phyloP scores from a whole-genome alignment of 2,797 vertebrate species.

The Cossypha polioptera region DNA sequence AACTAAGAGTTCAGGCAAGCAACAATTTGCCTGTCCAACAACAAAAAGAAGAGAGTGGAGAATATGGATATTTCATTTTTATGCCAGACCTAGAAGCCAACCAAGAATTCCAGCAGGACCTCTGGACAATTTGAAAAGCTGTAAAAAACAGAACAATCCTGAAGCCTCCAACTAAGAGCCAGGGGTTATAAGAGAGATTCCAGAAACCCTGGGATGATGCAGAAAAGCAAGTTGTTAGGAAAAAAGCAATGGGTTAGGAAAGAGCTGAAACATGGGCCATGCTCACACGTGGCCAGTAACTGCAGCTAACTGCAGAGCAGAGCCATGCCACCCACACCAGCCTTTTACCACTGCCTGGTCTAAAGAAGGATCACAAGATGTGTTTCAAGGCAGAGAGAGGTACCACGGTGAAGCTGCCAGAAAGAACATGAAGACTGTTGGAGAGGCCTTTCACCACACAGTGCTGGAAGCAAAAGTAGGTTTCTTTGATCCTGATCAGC shows the following conservation, averaged over 20 bases:
- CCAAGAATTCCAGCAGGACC: not conserved
- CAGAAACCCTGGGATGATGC: not conserved
- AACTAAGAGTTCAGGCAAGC: not conserved
- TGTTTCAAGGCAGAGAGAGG: not conserved
- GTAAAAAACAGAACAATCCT: not conserved
- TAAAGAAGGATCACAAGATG: not conserved
- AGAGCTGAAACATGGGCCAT: not conserved
- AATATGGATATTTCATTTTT: not conserved
- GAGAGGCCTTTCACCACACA: not conserved
- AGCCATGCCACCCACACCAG: not conserved
- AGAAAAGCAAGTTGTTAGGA: not conserved
- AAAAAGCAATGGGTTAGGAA: not conserved
- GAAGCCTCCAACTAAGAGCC: not conserved
- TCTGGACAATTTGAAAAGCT: not conserved
- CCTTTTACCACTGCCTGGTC: not conserved
- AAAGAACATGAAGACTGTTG: not conserved
- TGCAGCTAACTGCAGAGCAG: not conserved
- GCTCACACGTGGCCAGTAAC: accelerated
- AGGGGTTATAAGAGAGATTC: not conserved
- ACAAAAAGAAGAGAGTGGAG: not conserved
- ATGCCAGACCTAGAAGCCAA: not conserved
- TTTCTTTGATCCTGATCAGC: not conserved
- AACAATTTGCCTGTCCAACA: not conserved
- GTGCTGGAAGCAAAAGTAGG: not conserved
- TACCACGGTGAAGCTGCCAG: not conserved